Percentiles rank a stretch among this genome's conserved stretches.
Conservation (phyloP, 2,888 invertebrate genomes). For the Callosobruchus maculatus region DNA sequence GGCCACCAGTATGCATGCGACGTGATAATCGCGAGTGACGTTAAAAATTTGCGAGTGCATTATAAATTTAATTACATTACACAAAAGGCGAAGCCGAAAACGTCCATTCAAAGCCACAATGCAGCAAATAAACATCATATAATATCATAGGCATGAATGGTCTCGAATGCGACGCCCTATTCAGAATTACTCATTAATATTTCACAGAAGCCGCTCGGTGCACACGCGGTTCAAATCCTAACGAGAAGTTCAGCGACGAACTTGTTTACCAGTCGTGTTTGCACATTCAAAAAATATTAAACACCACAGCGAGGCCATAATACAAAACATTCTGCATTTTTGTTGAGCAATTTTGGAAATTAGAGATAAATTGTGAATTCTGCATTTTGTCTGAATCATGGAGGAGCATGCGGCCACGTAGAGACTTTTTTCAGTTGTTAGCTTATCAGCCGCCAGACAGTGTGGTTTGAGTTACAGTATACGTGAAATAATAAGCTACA, state of each 20-base stretch:
- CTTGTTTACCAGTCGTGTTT: not conserved
- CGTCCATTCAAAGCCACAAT: conserved; percentile 4
- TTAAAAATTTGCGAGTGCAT: not conserved
- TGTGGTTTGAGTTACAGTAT: too few relatives aligned
- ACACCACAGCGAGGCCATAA: too few relatives aligned
- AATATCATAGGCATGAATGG: conserved; percentile 2
- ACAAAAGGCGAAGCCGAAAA: not conserved
- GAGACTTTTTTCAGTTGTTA: too few relatives aligned
- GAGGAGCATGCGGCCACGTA: too few relatives aligned
- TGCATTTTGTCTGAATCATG: too few relatives aligned
- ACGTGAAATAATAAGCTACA: too few relatives aligned
- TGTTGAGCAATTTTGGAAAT: too few relatives aligned
- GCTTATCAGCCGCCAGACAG: too few relatives aligned
- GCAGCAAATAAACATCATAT: conserved; percentile 1
- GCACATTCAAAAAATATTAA: not conserved
- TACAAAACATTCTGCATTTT: too few relatives aligned
- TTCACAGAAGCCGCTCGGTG: not conserved
- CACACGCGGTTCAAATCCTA: not conserved
- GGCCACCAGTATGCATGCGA: not conserved
- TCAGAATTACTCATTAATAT: not conserved
- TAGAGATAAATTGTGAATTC: too few relatives aligned
- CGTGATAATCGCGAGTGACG: not conserved
- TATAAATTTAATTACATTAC: not conserved
- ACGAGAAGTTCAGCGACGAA: not conserved
- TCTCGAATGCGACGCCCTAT: conserved; percentile 1